phyloP scores from a whole-genome alignment of 2,113 vertebrate genomes.

The Azemiops feae region DNA sequence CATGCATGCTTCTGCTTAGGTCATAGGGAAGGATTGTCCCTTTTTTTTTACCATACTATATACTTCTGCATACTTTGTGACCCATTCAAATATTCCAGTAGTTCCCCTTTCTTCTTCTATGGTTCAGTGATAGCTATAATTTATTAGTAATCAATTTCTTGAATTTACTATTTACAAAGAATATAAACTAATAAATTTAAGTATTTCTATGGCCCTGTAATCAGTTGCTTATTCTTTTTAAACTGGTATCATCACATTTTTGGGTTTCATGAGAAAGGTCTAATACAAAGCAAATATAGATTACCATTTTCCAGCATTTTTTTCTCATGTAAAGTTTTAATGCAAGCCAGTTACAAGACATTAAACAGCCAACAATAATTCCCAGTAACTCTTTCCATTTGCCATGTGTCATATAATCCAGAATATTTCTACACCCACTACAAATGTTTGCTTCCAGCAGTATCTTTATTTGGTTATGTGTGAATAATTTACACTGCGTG shows the following conservation, averaged over 20 bases:
- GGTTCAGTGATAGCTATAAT: neutral
- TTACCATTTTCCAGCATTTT: conserved; percentile 30
- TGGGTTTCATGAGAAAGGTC: neutral
- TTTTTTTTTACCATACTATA: neutral
- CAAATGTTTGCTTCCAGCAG: neutral
- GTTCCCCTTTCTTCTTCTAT: neutral
- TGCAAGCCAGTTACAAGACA: conserved; percentile 31
- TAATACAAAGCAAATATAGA: conserved; percentile 36
- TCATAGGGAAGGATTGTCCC: neutral
- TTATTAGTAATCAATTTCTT: neutral
- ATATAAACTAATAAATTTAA: neutral
- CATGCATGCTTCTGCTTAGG: neutral
- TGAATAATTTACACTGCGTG: neutral
- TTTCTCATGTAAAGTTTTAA: conserved; percentile 51
- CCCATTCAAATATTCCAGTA: neutral
- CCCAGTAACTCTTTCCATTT: conserved; percentile 14
- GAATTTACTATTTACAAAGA: neutral
- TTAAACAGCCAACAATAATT: conserved; percentile 32
- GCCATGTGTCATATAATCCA: conserved; percentile 29
- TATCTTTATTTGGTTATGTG: neutral
- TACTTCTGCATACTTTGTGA: neutral
- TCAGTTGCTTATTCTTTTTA: conserved; percentile 37
- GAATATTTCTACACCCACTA: neutral
- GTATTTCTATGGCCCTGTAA: too few relatives aligned
- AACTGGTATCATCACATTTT: neutral